Percentiles rank a stretch among this genome's conserved stretches.
Conservation (phyloP, 2,888 invertebrate species). For the Idaea aversata region DNA sequence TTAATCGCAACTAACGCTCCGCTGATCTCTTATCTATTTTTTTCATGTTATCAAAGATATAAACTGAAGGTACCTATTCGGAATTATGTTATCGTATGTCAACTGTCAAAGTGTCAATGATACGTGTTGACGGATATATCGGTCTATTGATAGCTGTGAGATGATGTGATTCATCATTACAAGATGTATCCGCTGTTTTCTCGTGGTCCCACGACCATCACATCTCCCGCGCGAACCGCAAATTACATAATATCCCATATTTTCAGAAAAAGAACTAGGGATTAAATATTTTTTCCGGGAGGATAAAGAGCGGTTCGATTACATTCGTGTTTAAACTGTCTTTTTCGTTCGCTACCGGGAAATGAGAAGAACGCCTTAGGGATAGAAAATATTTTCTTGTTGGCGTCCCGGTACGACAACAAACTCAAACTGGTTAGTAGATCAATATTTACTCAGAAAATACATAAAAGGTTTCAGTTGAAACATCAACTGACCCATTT, state of each 20-base stretch:
- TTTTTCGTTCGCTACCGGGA: constrained; percentile 46
- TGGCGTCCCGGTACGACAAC: constrained; percentile 31
- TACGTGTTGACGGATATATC: constrained; percentile 59
- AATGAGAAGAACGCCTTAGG: constrained; percentile 43
- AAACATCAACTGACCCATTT: constrained; percentile 20
- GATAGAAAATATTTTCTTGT: constrained; percentile 38
- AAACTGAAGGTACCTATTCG: constrained; percentile 36
- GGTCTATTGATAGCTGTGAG: constrained; percentile 39
- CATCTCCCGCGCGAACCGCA: not conserved
- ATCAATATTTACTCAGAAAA: constrained; percentile 34
- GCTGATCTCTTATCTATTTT: constrained; percentile 39
- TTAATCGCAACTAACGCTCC: constrained; percentile 25
- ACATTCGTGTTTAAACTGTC: constrained; percentile 37
- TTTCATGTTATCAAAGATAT: constrained; percentile 54
- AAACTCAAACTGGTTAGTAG: constrained; percentile 35
- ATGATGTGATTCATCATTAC: constrained; percentile 31
- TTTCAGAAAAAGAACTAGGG: constrained; percentile 17
- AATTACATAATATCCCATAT: constrained; percentile 4
- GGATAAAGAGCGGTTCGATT: constrained; percentile 26
- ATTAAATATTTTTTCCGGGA: constrained; percentile 13
- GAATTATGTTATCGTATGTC: constrained; percentile 48
- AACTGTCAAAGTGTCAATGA: constrained; percentile 69
- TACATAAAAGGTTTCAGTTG: constrained; percentile 23
- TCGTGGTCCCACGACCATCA: too few relatives aligned
- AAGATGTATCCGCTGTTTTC: not conserved